Evolutionary conservation across 2,797 vertebrate species (phyloP).

Genomic region (Lutjanus campechanus): DNA sequence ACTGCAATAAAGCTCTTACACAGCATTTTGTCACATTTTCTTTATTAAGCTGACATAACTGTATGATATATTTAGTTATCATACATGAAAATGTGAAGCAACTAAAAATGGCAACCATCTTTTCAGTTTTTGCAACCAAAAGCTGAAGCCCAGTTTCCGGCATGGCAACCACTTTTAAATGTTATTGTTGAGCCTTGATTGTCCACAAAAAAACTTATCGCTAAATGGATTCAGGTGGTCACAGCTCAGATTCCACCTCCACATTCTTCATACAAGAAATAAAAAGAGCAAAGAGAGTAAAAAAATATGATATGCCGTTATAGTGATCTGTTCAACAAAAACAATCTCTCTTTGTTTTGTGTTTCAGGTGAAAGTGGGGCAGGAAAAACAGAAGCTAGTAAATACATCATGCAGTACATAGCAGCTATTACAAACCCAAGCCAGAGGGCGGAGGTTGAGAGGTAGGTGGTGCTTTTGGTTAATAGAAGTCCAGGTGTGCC

Average conservation of each 20-base stretch:
- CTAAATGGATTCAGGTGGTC: neutral
- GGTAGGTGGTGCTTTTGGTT: slow-evolving; percentile 78
- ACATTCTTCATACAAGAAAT: neutral
- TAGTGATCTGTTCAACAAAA: too few relatives aligned
- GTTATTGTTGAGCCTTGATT: neutral
- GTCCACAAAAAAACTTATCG: neutral
- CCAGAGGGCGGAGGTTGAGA: slow-evolving; percentile 92
- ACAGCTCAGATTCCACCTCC: neutral
- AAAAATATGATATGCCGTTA: too few relatives aligned
- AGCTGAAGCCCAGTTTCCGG: too few relatives aligned
- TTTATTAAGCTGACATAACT: too few relatives aligned
- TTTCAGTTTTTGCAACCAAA: too few relatives aligned
- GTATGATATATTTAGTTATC: too few relatives aligned
- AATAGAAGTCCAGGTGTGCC: neutral
- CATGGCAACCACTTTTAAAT: too few relatives aligned
- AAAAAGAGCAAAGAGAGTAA: neutral
- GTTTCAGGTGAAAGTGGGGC: slow-evolving; percentile 93
- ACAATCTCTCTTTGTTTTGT: neutral
- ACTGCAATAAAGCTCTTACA: too few relatives aligned
- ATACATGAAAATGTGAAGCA: too few relatives aligned
- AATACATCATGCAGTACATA: slow-evolving; percentile 97
- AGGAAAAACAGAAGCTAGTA: slow-evolving; percentile 96
- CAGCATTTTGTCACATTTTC: too few relatives aligned
- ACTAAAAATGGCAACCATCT: too few relatives aligned
- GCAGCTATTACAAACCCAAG: slow-evolving; percentile 94